Conservation (phyloP, 2,888 invertebrate genomes). For the Aspidiotus destructor region DNA sequence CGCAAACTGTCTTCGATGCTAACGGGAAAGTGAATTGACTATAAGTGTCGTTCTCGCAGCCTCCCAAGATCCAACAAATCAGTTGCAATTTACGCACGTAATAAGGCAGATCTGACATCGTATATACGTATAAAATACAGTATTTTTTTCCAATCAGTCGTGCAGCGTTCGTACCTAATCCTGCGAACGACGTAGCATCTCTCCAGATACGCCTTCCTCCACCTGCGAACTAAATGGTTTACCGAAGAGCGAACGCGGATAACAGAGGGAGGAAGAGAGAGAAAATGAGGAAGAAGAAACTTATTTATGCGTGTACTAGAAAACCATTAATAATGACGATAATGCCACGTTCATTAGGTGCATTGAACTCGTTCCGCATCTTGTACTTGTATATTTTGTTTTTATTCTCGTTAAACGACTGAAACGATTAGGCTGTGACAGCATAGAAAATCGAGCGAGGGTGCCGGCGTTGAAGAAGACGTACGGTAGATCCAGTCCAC, state of each 20-base stretch:
- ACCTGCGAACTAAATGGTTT: background rate
- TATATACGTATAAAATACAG: too few relatives aligned
- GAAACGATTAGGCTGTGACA: background rate
- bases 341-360: conserved; percentile 4
- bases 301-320: conserved; percentile 4
- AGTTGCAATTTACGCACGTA: too few relatives aligned
- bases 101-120: too few relatives aligned
- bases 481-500: too few relatives aligned
- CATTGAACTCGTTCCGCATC: background rate
- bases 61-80: too few relatives aligned
- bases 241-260: background rate
- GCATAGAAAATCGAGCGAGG: background rate
- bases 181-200: conserved; percentile 2
- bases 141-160: too few relatives aligned
- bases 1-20: too few relatives aligned
- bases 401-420: conserved; percentile 1
- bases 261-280: background rate
- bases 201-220: background rate
- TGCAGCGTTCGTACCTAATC: background rate
- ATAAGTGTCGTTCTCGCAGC: too few relatives aligned
- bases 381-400: background rate
- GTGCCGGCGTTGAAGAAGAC: background rate
- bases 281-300: background rate
- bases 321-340: conserved; percentile 4
- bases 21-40: too few relatives aligned